phyloP scores from a whole-genome alignment of 2,113 vertebrate genomes.

The Apteryx mantelli region DNA sequence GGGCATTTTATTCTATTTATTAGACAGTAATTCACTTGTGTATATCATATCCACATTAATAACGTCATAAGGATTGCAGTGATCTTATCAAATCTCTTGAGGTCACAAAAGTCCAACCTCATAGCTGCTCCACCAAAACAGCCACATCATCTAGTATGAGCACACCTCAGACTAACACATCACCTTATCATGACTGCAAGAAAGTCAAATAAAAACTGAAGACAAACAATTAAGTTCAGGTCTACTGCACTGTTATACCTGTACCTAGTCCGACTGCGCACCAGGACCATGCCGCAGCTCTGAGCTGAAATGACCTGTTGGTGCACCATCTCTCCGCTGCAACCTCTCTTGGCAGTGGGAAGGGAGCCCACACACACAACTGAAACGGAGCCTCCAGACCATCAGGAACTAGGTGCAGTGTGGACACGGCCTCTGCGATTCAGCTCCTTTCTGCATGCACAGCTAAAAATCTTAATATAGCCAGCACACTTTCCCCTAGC shows the following conservation, averaged over 20 bases:
- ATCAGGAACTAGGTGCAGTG: too few relatives aligned
- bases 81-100: neutral
- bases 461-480: neutral
- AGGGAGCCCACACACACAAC: rapidly evolving
- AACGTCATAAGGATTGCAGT: neutral
- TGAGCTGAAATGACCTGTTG: neutral
- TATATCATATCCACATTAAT: neutral
- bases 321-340: too few relatives aligned
- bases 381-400: too few relatives aligned
- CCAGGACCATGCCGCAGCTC: neutral
- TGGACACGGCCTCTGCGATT: neutral
- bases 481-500: neutral
- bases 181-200: neutral
- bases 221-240: neutral
- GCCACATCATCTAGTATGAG: neutral
- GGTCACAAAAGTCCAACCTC: neutral
- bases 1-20: slow-evolving; percentile 31
- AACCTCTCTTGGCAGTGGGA: neutral
- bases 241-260: neutral
- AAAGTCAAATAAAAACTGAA: neutral
- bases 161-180: neutral
- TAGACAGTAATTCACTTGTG: neutral
- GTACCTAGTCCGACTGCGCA: rapidly evolving
- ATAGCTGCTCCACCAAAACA: neutral
- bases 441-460: neutral